phyloP scores from a whole-genome alignment of 2,888 invertebrate genomes.

The Alloscopus bannaensis region DNA sequence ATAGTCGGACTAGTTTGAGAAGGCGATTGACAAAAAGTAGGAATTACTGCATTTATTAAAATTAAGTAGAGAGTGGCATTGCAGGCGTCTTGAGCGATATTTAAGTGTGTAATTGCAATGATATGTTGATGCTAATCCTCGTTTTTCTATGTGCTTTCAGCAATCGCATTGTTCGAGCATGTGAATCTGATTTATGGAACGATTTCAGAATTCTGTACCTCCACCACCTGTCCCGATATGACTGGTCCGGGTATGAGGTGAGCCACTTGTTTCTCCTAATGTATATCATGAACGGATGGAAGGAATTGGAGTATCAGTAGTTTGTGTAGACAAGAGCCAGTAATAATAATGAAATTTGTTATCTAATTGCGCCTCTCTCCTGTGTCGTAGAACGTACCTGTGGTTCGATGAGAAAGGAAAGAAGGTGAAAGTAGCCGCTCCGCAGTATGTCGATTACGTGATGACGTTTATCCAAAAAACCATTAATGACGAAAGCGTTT shows the following conservation, averaged over 20 bases:
- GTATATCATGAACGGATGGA: background rate
- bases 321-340: no score
- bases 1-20: no score
- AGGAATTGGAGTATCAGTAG: no score
- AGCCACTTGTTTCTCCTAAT: no score
- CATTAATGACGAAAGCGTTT: slow-evolving; percentile 96
- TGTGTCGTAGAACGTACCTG: slow-evolving; percentile 87
- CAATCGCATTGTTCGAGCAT: slow-evolving; percentile 98
- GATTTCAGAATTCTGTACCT: slow-evolving; percentile 98
- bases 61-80: no score
- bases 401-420: slow-evolving; percentile 99
- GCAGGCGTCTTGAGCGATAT: no score
- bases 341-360: background rate
- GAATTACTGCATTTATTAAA: no score
- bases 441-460: slow-evolving; percentile 99
- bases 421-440: slow-evolving; percentile 96
- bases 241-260: slow-evolving; percentile 95
- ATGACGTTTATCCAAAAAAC: slow-evolving; percentile 99
- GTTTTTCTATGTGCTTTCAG: slow-evolving; percentile 78
- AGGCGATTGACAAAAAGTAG: no score
- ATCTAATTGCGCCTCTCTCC: background rate
- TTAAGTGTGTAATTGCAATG: no score
- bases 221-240: slow-evolving; percentile 97
- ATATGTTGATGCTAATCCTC: background rate
- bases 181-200: slow-evolving; percentile 99